These are phyloP conservation scores for Trissolcus basalis DNA, from an alignment of 1,140 invertebrate genomes.

Conservation along the genomic window DNA sequence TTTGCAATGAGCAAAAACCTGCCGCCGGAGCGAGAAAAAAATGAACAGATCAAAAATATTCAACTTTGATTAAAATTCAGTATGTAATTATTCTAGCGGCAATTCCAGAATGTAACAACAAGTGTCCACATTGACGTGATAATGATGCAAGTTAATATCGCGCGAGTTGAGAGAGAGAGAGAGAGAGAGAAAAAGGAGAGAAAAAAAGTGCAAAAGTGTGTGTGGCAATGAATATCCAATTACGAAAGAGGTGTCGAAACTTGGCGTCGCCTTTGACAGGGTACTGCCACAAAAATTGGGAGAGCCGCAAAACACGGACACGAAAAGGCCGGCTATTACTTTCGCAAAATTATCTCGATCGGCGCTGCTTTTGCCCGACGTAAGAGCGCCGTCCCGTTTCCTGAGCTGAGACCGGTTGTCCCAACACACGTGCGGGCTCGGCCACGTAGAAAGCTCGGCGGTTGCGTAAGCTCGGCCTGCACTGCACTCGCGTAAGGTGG, in stretches of 20 bases:
- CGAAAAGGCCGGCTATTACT: conserved; percentile 48
- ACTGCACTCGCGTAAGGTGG: conserved; percentile 47
- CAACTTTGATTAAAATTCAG: too few relatives aligned
- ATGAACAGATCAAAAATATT: too few relatives aligned
- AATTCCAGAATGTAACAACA: neutral
- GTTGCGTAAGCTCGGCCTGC: conserved; percentile 63
- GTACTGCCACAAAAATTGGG: conserved; percentile 41
- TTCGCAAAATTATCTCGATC: conserved; percentile 65
- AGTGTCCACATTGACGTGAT: neutral
- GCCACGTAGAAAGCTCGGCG: conserved; percentile 67
- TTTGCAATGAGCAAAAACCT: too few relatives aligned
- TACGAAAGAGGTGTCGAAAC: conserved; percentile 46
- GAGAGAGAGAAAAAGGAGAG: neutral
- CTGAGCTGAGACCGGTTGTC: conserved; percentile 60
- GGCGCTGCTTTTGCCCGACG: conserved; percentile 24
- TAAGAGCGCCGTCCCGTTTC: conserved; percentile 51
- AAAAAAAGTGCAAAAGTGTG: conserved; percentile 4
- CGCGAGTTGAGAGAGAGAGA: neutral
- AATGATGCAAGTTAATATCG: conserved; percentile 17
- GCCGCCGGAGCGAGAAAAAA: too few relatives aligned
- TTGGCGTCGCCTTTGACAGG: conserved; percentile 23
- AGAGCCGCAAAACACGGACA: conserved; percentile 25
- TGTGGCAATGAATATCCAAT: conserved; percentile 45
- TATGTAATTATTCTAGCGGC: too few relatives aligned
- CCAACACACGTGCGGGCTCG: conserved; percentile 46